Conservation (phyloP, 2,888 invertebrate genomes). For the Blera fallax region DNA sequence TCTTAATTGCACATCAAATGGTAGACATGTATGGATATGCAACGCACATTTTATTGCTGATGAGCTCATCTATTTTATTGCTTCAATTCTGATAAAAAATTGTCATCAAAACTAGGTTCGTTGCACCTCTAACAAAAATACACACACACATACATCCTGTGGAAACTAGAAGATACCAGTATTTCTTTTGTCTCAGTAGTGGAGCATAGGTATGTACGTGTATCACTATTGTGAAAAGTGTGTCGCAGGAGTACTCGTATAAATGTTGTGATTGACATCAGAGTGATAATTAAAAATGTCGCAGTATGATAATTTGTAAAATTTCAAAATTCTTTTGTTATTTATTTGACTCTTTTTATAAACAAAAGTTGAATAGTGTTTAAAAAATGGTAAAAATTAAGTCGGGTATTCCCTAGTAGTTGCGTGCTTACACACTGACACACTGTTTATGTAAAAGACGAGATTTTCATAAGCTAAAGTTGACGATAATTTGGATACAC, state of each 20-base stretch:
- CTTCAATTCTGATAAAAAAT: constrained; percentile 1
- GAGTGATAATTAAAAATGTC: constrained; percentile 44
- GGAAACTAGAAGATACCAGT: constrained; percentile 28
- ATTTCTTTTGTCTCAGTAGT: background rate
- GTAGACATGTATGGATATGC: no score
- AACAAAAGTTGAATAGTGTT: background rate
- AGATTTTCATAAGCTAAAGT: no score
- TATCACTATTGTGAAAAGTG: background rate
- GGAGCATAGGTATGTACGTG: background rate
- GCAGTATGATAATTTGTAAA: constrained; percentile 37
- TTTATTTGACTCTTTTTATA: background rate
- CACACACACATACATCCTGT: background rate
- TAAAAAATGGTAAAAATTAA: background rate
- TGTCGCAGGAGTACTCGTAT: constrained; percentile 12
- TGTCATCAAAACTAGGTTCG: constrained; percentile 4
- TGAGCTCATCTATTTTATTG: constrained; percentile 4
- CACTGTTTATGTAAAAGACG: no score
- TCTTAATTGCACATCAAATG: background rate
- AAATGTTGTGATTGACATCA: constrained; percentile 20
- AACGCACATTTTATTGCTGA: background rate
- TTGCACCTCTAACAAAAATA: constrained; percentile 13
- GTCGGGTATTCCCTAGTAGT: background rate
- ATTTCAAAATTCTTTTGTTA: background rate
- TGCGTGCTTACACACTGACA: background rate
- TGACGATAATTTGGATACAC: no score